phyloP scores from a whole-genome alignment of 2,888 invertebrate genomes.

The Candidula unifasciata region DNA sequence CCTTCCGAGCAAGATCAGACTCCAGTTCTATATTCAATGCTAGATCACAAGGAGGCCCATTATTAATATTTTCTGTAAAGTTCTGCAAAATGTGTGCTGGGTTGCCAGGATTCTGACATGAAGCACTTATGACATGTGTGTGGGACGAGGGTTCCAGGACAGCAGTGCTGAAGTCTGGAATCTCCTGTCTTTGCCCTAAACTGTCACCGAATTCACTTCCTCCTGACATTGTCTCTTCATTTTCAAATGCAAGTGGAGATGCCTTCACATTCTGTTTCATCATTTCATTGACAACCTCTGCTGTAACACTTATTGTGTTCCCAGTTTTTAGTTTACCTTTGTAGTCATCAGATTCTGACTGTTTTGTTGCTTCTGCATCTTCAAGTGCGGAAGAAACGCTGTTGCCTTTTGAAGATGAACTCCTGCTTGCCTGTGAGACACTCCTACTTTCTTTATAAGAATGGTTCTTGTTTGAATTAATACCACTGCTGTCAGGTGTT shows the following conservation, averaged over 20 bases:
- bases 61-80: not conserved
- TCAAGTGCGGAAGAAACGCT: not conserved
- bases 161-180: conserved; percentile 20
- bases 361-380: conserved; percentile 32
- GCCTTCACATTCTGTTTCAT: conserved; percentile 13
- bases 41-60: not conserved
- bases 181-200: not conserved
- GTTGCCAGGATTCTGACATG: conserved; percentile 24
- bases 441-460: not conserved
- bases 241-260: not conserved
- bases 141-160: conserved; percentile 45
- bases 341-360: conserved; percentile 19
- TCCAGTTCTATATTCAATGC: not conserved
- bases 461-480: conserved; percentile 24
- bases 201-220: not conserved
- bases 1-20: not conserved
- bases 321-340: conserved; percentile 34
- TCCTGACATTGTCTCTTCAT: not conserved
- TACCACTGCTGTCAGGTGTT: conserved; percentile 1
- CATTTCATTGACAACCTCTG: conserved; percentile 52
- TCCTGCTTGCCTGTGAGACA: not conserved
- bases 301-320: conserved; percentile 51
- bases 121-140: conserved; percentile 41
- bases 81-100: not conserved
- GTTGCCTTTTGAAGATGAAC: not conserved